Evolutionary conservation across 2,888 invertebrate genomes (phyloP), one percentile per base, ranked within the genome.

Genomic region (Cerastis rubricosa): DNA sequence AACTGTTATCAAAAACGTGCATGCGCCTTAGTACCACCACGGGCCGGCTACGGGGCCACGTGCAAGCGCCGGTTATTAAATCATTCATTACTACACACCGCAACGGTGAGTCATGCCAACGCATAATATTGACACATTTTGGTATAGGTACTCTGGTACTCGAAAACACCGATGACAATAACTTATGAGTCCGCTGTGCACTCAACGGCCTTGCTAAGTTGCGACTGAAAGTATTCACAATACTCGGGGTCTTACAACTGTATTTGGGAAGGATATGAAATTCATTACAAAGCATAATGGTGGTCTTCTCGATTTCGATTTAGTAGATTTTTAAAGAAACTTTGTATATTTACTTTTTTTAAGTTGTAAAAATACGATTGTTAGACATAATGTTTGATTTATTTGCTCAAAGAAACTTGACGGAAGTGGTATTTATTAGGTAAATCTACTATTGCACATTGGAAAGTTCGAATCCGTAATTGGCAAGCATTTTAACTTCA

Each of bases 71-170:
- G 22, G 35, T 75, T 71, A 75, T 79, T 75, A 84, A 86, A 75
- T 74, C 84, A 83, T 71, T 83, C 54, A 85, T 17, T 61, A 69
- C 71, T 85, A 54, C 69, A 83, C 83, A 83, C 57, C 47, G 45
- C 57, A 69, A 40, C 54, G 51, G 54, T 84, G 86, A 86, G n/a
- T 83, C 86, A 84, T 68, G 51, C 49, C 40, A 35, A 65, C 67
- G 75, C 71, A 86, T 86, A 86, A 83, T 84, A 86, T 83, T 84
- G 84, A 83, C 80, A 76, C 67, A 76, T 84, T 86, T 85, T 83
- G 71, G 54, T 47, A 17, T 54, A 47, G 61, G 47, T 47, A 63
- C 2, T 35, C 35, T 35, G 54, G 67, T 57, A 65, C 69, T 61
- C 49, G 17, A 59, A 67, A 47, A 51, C 49, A 67, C 63, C 83